Percentiles rank a stretch among this genome's conserved stretches.
Conservation (phyloP, 2,113 vertebrate species). For the Ginglymostoma cirratum region DNA sequence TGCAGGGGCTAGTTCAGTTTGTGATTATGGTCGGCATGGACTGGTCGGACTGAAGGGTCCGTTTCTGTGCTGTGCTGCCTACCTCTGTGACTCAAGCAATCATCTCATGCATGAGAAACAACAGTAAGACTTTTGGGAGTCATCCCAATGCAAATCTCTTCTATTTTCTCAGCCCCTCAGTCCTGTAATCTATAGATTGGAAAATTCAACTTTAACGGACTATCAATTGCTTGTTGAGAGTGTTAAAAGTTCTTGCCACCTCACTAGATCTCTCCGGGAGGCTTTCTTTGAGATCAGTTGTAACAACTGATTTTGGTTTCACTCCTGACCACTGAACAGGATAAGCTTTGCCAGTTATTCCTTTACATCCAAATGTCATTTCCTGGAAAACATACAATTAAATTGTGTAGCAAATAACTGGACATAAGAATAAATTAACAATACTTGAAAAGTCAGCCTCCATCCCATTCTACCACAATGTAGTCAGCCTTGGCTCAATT, state of each 20-base stretch:
- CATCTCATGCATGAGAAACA: no score
- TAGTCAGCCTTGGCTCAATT: background rate
- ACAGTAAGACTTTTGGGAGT: no score
- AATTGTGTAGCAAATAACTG: background rate
- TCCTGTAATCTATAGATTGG: background rate
- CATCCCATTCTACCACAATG: background rate
- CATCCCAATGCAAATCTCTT: no score
- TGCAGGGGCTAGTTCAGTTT: no score
- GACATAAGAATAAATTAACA: background rate
- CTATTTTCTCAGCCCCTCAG: background rate
- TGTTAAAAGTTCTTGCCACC: background rate
- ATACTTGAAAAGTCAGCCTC: background rate
- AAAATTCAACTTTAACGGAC: background rate
- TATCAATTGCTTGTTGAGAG: background rate
- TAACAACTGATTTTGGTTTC: background rate
- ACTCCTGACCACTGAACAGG: background rate
- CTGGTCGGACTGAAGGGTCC: no score
- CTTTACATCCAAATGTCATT: background rate
- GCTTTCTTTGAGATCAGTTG: background rate
- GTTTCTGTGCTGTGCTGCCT: background rate
- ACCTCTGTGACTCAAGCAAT: background rate
- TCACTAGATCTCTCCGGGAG: background rate
- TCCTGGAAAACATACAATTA: background rate
- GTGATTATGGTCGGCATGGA: no score
- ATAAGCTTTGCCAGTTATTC: background rate